These are phyloP conservation scores for Xylophagus ater DNA, from an alignment of 2,888 invertebrate genomes.

Conservation along the genomic window DNA sequence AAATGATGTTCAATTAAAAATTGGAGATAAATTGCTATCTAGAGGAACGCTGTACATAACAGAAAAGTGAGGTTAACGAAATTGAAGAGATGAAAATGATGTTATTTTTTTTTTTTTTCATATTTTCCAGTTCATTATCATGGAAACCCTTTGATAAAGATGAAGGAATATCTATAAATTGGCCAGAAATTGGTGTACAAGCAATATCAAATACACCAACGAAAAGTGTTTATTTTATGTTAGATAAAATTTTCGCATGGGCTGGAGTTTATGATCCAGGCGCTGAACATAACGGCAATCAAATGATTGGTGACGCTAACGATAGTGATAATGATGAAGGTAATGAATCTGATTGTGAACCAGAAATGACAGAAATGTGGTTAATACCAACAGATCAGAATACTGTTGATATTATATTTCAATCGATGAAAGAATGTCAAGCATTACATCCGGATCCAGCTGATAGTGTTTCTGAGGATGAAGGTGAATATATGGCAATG, in stretches of 20 bases:
- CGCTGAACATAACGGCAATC: conserved; percentile 20
- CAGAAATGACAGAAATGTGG: conserved; percentile 56
- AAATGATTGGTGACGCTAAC: conserved; percentile 22
- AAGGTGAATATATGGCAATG: conserved; percentile 34
- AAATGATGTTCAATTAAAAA: conserved; percentile 30
- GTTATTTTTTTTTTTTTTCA: background rate
- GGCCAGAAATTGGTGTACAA: conserved; percentile 36
- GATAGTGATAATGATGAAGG: conserved; percentile 29
- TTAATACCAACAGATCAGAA: conserved; percentile 55
- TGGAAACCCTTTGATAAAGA: conserved; percentile 31
- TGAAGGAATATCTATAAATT: conserved; percentile 34
- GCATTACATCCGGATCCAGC: conserved; percentile 68
- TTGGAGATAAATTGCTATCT: conserved; percentile 30
- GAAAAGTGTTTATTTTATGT: conserved; percentile 35
- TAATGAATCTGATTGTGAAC: conserved; percentile 32
- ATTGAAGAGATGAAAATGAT: conserved; percentile 5
- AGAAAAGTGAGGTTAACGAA: conserved; percentile 28
- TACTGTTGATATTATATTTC: conserved; percentile 55
- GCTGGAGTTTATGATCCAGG: conserved; percentile 27
- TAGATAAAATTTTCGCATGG: conserved; percentile 34
- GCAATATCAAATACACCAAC: conserved; percentile 31
- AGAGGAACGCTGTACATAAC: conserved; percentile 33
- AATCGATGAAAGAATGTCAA: conserved; percentile 66
- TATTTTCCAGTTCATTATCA: conserved; percentile 27
- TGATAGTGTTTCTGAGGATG: conserved; percentile 40